A percentile compares a stretch with the other conserved stretches of the same genome.
phyloP scores from a whole-genome alignment of 2,113 vertebrate species.

The Ophthalmolycus amberensis region DNA sequence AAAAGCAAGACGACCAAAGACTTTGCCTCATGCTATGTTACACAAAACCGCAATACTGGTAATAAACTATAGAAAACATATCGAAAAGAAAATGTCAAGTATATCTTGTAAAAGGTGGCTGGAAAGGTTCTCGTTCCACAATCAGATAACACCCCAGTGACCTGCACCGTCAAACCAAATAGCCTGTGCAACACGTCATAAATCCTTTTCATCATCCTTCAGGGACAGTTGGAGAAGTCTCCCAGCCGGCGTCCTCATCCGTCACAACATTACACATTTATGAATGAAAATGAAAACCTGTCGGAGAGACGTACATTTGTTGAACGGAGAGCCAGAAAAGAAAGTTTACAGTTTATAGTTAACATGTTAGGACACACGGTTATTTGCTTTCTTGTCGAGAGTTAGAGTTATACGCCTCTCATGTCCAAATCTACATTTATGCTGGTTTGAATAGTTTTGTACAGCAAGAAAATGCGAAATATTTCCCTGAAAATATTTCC shows the following conservation, averaged over 20 bases:
- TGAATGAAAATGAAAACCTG: conserved; percentile 45
- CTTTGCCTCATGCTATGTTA: background rate
- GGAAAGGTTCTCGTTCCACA: conserved; percentile 3
- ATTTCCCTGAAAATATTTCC: too few species aligned
- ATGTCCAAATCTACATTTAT: too few species aligned
- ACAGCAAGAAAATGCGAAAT: too few species aligned
- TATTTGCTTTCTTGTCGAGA: too few species aligned
- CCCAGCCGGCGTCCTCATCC: conserved; percentile 36
- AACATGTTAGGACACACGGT: too few species aligned
- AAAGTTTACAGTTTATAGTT: background rate
- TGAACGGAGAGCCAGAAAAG: conserved; percentile 9
- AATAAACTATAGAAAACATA: background rate
- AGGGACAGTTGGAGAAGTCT: conserved; percentile 42
- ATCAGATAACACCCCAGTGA: conserved; percentile 22
- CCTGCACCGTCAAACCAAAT: conserved; percentile 14
- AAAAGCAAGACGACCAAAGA: background rate
- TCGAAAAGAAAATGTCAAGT: background rate
- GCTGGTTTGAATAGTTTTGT: too few species aligned
- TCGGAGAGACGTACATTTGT: conserved; percentile 23
- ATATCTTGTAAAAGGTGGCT: background rate
- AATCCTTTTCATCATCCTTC: conserved; percentile 50
- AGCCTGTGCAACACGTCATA: conserved; percentile 30
- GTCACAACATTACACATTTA: conserved; percentile 58
- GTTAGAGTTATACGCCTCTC: too few species aligned
- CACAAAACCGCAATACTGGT: background rate